Percentiles rank a stretch among this genome's conserved stretches.
Evolutionary conservation across 1,140 invertebrate genomes (phyloP).

Genomic region (Leptoteleia sp.): DNA sequence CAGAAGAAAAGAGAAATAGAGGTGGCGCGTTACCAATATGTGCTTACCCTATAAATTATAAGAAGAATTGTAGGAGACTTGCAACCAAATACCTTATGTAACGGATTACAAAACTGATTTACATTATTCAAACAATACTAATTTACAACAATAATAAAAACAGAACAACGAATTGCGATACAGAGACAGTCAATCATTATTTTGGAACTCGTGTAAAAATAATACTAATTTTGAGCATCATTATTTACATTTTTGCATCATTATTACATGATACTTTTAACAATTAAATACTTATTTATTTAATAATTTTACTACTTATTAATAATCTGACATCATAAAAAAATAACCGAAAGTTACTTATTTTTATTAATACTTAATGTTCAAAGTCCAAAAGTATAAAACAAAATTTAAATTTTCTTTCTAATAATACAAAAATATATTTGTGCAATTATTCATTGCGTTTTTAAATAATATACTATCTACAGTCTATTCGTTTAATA

Average conservation of each 20-base stretch:
- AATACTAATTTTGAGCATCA: neutral
- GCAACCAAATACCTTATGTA: slow-evolving; percentile 74
- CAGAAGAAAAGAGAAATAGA: no score
- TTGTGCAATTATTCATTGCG: no score
- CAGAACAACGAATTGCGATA: neutral
- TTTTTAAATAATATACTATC: slow-evolving; percentile 2
- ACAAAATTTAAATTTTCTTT: no score
- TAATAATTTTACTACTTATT: no score
- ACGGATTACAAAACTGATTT: slow-evolving; percentile 45
- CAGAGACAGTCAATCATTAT: neutral
- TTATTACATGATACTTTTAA: no score
- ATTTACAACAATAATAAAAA: slow-evolving; percentile 1
- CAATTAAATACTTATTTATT: no score
- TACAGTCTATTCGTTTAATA: slow-evolving; percentile 8
- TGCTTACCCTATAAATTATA: slow-evolving; percentile 80
- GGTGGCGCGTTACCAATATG: slow-evolving; percentile 71
- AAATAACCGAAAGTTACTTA: no score
- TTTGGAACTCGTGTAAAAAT: neutral
- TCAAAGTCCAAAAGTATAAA: no score
- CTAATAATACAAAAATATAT: no score
- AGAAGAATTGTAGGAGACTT: slow-evolving; percentile 73
- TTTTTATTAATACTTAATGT: no score
- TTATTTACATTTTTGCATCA: no score
- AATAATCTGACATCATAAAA: no score
- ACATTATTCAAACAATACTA: slow-evolving; percentile 11